Conservation (phyloP, 2,888 invertebrate species). For the Melanostoma mellinum region DNA sequence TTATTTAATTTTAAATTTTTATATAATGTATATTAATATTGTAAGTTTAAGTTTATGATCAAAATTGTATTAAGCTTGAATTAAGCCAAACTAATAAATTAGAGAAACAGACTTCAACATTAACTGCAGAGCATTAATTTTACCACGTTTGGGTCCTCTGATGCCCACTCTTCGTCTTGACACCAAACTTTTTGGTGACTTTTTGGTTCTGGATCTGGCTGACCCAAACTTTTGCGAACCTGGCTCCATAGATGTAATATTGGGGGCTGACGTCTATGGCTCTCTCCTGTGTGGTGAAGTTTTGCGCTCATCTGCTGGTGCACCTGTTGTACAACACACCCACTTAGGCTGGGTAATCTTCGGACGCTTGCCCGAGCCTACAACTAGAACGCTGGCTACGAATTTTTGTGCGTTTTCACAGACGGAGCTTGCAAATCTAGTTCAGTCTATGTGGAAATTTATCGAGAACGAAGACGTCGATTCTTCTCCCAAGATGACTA, state of each 20-base stretch:
- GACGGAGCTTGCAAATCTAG: conserved; percentile 31
- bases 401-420: conserved; percentile 18
- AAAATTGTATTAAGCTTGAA: no score
- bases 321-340: conserved; percentile 29
- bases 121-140: conserved; percentile 30
- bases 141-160: conserved; percentile 52
- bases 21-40: no score
- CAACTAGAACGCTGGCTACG: conserved; percentile 10
- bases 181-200: conserved; percentile 31
- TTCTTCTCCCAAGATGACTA: conserved; percentile 17
- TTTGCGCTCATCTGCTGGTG: conserved; percentile 12
- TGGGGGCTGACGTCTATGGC: conserved; percentile 48
- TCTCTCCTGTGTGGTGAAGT: conserved; percentile 43
- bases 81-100: no score
- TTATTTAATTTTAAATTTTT: no score
- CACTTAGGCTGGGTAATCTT: conserved; percentile 36
- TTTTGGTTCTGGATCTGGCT: conserved; percentile 36
- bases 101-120: conserved; percentile 52
- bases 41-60: no score
- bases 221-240: conserved; percentile 47
- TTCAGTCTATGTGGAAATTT: conserved; percentile 59
- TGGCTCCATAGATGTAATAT: conserved; percentile 47
- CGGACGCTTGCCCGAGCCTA: conserved; percentile 38
- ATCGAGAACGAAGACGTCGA: conserved; percentile 46
- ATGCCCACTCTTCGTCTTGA: conserved; percentile 25